Conservation (phyloP, 2,113 vertebrate species). For the Halcyon malimbica region DNA sequence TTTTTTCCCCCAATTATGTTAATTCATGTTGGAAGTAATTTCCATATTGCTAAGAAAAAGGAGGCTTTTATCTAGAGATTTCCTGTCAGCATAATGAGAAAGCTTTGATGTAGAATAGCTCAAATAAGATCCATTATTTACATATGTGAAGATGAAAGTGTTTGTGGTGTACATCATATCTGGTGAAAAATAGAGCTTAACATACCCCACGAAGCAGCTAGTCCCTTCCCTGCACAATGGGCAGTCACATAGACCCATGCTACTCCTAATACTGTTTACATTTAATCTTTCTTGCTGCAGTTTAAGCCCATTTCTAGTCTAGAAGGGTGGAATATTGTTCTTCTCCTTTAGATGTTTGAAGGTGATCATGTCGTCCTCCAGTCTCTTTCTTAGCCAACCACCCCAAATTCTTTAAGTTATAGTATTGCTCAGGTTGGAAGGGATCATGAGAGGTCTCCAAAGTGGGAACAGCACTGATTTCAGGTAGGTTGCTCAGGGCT, state of each 20-base stretch:
- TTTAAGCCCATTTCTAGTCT: not conserved
- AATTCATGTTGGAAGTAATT: not conserved
- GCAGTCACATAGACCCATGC: not conserved
- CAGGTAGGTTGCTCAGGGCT: not conserved
- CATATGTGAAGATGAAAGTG: not conserved
- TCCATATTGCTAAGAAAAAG: not conserved
- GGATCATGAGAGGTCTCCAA: not conserved
- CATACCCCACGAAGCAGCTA: not conserved
- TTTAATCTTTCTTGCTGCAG: not conserved
- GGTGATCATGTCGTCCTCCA: not conserved
- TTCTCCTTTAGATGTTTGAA: not conserved
- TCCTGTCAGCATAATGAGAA: not conserved
- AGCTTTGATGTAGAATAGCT: not conserved
- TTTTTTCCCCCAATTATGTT: not conserved
- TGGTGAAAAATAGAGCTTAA: not conserved
- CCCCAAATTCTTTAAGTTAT: not conserved
- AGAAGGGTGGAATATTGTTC: not conserved
- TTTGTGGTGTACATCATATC: not conserved
- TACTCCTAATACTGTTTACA: not conserved
- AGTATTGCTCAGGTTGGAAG: not conserved
- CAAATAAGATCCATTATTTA: not conserved
- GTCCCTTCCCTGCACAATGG: not conserved
- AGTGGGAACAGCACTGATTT: not conserved
- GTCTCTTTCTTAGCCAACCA: not conserved
- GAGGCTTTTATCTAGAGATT: not conserved